Base-by-base conservation (phyloP, 2,888 invertebrate species). In the Tanytarsus gracilentus region DNA sequence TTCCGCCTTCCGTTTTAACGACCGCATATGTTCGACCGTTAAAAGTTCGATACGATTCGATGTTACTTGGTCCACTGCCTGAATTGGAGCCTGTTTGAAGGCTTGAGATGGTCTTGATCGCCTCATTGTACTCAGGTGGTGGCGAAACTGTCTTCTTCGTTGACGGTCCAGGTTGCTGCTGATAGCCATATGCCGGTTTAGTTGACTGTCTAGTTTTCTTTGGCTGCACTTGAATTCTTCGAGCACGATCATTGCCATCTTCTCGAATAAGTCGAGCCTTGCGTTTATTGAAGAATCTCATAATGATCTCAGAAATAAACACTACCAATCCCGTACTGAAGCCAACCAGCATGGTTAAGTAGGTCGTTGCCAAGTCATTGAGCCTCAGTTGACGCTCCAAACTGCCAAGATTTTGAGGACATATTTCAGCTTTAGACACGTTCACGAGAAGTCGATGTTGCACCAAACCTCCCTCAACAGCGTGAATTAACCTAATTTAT, bases 21-120 rank as follows among this genome's bases (percentile, higher is more conserved):
- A 87, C 80, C 72, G 84, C 84, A 71, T 88, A 89, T 67, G 87
- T 85, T 51, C 87, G 77, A 0, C 88, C 89, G 66, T 89, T 88
- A 33, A 89, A 81, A 4, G 79, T 75, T 66, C 78, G 77, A 62
- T 75, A 77, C 16, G 77, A 30, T 25, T 55, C 61, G 11, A 36
- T 11, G 3, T 36, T 7, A 33, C 39, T 30, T 14, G 30, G 16
- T 39, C 36, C 58, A 14, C 9, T 25, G 36, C 26, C 50, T 29
- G 14, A 50, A 27, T 21, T 40, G 26, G 9, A 16, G 27, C 30
- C 51, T 21, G 30, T 6, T 7, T 51, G 39, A 2, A 29, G 25
- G 5, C 27, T 61, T 26, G 29, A 50, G 25, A 52, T 44, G 6
- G 44, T 52, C 44, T 77, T 76, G 63, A 80, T 81, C 2, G 82